Evolutionary conservation across 2,888 invertebrate genomes (phyloP), one percentile per base, ranked within the genome.

Genomic region (Geophilus truncorum): DNA sequence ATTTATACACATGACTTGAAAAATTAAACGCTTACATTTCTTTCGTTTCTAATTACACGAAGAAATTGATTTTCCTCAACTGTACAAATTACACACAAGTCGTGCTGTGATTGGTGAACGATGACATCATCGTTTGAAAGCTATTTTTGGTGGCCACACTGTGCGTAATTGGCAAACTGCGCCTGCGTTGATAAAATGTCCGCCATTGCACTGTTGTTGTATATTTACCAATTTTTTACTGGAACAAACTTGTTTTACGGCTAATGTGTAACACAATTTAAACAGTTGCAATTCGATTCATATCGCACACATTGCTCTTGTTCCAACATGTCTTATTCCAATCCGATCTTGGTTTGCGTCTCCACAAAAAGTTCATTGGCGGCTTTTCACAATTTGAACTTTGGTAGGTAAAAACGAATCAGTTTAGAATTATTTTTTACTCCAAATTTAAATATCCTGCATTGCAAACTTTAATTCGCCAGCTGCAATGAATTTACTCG

Each of bases 101-200:
- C 28, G 12, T 12, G 7, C 4, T 9, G 12, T n/a, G 28, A 77
- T 77, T 77, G 34, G 77, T 36, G 15, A 23, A 4, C 4, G 23
- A 78, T 79, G 79, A 79, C 79, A 79, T 79, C 79, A 79, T 62
- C 25, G 21, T 25, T 78, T 18, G 45, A 7, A n/a, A 30, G 36
- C 79, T 79, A 79, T 79, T 79, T 79, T 79, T 79, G 62, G 79
- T 62, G n/a, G 36, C 10, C 45, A 79, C 79, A 79, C 25, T 30
- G 70, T 70, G 79, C 57, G 79, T 36, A 79, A 30, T 79, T 62
- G 79, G 79, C 30, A 36, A 28, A 79, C 18, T 79, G 62, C 79
- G 79, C 79, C 51, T 79, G 79, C 79, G 28, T 57, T 23, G 30
- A 21, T 28, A 79, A 79, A 51, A 79, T 79, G 79, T 79, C 79